Conservation (phyloP, 2,888 invertebrate species). For the Agrotis exclamationis region DNA sequence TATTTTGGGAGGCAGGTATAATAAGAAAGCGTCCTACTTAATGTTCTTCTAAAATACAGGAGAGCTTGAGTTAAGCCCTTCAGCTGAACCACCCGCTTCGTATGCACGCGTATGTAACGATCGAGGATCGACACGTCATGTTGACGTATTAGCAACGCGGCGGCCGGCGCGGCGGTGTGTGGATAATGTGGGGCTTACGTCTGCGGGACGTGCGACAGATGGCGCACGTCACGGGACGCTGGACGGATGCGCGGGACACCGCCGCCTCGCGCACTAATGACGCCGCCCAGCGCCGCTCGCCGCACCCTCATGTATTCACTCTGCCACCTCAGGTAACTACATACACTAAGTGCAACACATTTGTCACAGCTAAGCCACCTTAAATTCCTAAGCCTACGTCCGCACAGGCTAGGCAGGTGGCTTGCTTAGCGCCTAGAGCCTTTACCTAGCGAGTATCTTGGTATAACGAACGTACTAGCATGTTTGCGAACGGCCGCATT, state of each 20-base stretch:
- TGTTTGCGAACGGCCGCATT: too few relatives aligned
- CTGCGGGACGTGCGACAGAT: constrained; percentile 41
- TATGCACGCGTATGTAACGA: constrained; percentile 7
- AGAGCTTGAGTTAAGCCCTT: background rate
- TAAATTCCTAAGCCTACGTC: background rate
- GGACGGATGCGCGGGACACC: constrained; percentile 46
- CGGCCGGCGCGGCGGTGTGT: background rate
- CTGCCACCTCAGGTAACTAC: background rate
- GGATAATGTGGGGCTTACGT: constrained; percentile 44
- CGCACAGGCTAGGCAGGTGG: too few relatives aligned
- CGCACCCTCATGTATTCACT: constrained; percentile 8
- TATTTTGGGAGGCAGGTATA: background rate
- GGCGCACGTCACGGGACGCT: constrained; percentile 16
- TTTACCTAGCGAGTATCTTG: too few relatives aligned
- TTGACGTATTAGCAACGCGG: constrained; percentile 30
- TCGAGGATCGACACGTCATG: constrained; percentile 40
- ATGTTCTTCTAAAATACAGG: too few relatives aligned
- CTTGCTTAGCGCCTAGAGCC: too few relatives aligned
- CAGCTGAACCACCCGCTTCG: background rate
- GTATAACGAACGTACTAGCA: too few relatives aligned
- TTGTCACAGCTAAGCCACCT: background rate
- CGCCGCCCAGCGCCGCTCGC: constrained; percentile 11
- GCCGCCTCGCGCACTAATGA: constrained; percentile 15
- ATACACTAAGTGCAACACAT: background rate
- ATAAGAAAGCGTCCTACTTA: background rate